Evolutionary conservation across 2,113 vertebrate species (phyloP), one percentile per base, ranked within the genome.

Genomic region (Neofelis nebulosa): DNA sequence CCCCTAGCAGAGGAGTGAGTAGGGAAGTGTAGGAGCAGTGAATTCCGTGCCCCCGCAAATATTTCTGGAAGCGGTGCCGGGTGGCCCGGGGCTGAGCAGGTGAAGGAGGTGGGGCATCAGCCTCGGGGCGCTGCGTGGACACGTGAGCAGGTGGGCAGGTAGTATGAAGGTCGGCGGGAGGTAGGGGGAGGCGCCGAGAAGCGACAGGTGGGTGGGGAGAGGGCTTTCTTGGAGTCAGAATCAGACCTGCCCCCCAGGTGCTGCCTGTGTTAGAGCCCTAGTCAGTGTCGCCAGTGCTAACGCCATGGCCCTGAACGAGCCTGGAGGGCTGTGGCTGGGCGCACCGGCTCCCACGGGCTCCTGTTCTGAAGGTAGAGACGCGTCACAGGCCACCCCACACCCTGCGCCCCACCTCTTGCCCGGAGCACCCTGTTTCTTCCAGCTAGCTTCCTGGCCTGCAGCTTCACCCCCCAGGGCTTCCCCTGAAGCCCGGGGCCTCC

Each of bases 161-260:
- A n/a, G 6, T 0, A 2, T 55, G n/a, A 78, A 18, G 21, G 21
- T 6, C 0, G 0, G n/a, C 6, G 48, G 21, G 14, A 1, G 31
- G 13, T 1, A 0, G 33, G 65, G 27, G 38, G 18, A 41, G 33
- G n/a, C 19, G 2, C 27, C 18, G 74, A 36, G 36, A 19, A 23
- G 48, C 18, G 14, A 63, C 76, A 3, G 78, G 29, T 11, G 55
- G 91, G 91, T 0, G 2, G 80, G 33, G 55, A 0, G 13, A 50
- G 27, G 45, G 45, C 45, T 45, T 45, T 45, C 45, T 45, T 8
- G 45, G 52, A 61, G 10, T 5, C 52, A 5, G 52, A 7, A 10
- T 7, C 57, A 52, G 45, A 48, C 15, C n/a, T 6, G 12, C n/a
- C 38, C 25, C 50, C 27, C n/a, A 55, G 55, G 55, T 57, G 55